phyloP scores from a whole-genome alignment of 2,113 vertebrate genomes.

The Chaetodon trifascialis region DNA sequence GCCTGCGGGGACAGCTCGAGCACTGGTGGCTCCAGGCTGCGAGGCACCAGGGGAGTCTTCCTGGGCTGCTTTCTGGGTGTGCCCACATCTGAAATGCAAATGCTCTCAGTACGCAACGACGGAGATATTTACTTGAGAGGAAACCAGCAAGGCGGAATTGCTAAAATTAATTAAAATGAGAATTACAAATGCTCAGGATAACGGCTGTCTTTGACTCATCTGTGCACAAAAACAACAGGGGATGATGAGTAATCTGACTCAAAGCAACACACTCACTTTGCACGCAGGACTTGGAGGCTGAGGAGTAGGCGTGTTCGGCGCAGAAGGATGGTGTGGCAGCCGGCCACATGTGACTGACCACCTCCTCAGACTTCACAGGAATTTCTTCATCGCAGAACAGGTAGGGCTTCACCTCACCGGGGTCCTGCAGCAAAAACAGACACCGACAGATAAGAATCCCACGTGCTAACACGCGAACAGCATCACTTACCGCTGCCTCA shows the following conservation, averaged over 20 bases:
- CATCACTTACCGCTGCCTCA: rapidly evolving
- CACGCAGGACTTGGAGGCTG: constrained; percentile 96
- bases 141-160: background rate
- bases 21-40: constrained; percentile 96
- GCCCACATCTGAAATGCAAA: constrained; percentile 83
- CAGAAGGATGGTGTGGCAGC: constrained; percentile 93
- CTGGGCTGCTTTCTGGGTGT: constrained; percentile 96
- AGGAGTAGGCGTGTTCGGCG: constrained; percentile 96
- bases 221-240: background rate
- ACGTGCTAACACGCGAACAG: rapidly evolving
- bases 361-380: constrained; percentile 98
- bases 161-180: background rate
- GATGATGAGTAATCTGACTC: background rate
- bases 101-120: background rate
- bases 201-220: background rate
- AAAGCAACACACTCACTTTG: constrained; percentile 87
- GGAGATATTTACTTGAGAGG: background rate
- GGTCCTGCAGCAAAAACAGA: constrained; percentile 85
- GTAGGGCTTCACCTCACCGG: constrained; percentile 96
- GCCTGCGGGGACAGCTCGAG: constrained; percentile 93
- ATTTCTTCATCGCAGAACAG: constrained; percentile 99
- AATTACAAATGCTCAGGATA: background rate
- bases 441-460: background rate
- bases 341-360: constrained; percentile 99
- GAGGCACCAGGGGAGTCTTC: constrained; percentile 95